Evolutionary conservation across 2,888 invertebrate species (phyloP).

Genomic region (Thymelicus lineola): DNA sequence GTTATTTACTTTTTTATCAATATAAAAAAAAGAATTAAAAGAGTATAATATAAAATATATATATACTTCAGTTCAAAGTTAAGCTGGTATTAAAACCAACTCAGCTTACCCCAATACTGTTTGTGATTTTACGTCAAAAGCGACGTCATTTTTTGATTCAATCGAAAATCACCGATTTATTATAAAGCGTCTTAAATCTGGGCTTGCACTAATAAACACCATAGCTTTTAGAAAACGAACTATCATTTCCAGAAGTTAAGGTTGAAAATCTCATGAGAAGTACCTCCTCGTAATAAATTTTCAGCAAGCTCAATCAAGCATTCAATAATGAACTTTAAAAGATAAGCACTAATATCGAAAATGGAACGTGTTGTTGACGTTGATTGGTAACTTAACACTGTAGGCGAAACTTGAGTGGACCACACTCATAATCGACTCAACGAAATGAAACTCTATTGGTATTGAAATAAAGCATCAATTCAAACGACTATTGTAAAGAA

Average conservation of each 20-base stretch:
- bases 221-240: not conserved
- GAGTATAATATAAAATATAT: not conserved
- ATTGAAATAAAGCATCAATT: not conserved
- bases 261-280: conserved; percentile 4
- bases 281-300: not conserved
- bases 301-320: conserved; percentile 1
- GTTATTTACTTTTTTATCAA: no score
- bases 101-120: not conserved
- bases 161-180: conserved; percentile 19
- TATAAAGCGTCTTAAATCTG: conserved; percentile 10
- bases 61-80: not conserved
- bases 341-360: not conserved
- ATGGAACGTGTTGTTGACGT: conserved; percentile 6
- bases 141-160: not conserved
- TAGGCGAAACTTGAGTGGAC: not conserved
- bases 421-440: not conserved
- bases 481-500: not conserved
- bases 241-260: not conserved
- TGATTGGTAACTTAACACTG: conserved; percentile 10
- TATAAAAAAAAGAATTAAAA: no score
- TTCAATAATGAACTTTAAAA: conserved; percentile 9
- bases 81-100: conserved; percentile 23
- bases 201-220: not conserved
- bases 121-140: conserved; percentile 12
- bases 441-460: not conserved